phyloP scores from a whole-genome alignment of 2,797 vertebrate species.

The Acanthurus tractus region DNA sequence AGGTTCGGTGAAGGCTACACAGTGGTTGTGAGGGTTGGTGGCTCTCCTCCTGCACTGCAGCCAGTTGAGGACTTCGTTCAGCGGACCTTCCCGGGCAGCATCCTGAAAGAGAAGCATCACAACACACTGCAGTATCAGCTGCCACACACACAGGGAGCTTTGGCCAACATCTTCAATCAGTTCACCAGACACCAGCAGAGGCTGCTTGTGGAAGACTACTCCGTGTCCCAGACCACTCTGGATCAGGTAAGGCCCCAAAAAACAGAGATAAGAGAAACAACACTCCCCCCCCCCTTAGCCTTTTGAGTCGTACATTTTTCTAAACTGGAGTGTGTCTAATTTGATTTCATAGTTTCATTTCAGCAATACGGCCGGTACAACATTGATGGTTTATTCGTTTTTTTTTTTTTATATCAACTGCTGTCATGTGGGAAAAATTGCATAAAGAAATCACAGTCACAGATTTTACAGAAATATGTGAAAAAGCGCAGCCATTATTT shows the following conservation, averaged over 20 bases:
- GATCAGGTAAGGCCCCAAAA: slow-evolving; percentile 90
- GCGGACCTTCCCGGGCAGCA: slow-evolving; percentile 89
- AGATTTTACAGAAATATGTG: not conserved
- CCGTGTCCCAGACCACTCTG: slow-evolving; percentile 98
- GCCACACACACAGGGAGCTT: slow-evolving; percentile 87
- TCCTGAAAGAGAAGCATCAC: slow-evolving; percentile 96
- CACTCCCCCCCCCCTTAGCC: not conserved
- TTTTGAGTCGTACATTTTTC: not conserved
- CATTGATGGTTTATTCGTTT: not conserved
- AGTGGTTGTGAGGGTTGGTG: slow-evolving; percentile 90
- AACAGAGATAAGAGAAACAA: not conserved
- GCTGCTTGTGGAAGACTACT: slow-evolving; percentile 96
- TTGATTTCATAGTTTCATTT: not conserved
- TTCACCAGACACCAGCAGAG: slow-evolving; percentile 90
- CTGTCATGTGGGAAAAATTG: not conserved
- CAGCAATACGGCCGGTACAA: too few species aligned
- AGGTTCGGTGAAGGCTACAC: slow-evolving; percentile 99
- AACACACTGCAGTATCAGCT: slow-evolving; percentile 97
- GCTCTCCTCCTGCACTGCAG: slow-evolving; percentile 86
- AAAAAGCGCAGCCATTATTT: not conserved
- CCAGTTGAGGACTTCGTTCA: slow-evolving; percentile 92
- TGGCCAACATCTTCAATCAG: slow-evolving; percentile 93
- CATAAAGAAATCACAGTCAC: not conserved
- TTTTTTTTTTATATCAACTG: not conserved
- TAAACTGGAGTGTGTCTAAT: not conserved